A percentile compares a stretch with the other conserved stretches of the same genome.
phyloP scores from a whole-genome alignment of 2,888 invertebrate species.

The Hermodice carunculata region DNA sequence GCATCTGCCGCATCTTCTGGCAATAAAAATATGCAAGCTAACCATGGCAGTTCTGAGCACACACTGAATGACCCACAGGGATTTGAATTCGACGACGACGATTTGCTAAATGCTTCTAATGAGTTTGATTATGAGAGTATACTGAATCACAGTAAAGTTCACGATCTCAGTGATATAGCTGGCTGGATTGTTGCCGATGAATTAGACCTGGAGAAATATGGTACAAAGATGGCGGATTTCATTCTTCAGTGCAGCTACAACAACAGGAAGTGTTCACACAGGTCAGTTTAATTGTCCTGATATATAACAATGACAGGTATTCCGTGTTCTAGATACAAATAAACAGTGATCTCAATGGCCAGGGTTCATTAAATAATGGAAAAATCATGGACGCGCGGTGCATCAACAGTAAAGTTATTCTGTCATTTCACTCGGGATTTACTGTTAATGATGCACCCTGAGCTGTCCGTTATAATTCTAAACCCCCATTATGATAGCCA shows the following conservation, averaged over 20 bases:
- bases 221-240: slow-evolving; percentile 44
- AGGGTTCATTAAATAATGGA: too few relatives aligned
- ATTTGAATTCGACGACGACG: not conserved
- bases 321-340: not conserved
- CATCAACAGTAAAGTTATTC: too few relatives aligned
- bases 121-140: slow-evolving; percentile 16
- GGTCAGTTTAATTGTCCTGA: slow-evolving; percentile 14
- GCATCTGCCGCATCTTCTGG: too few relatives aligned
- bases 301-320: slow-evolving; percentile 27
- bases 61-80: not conserved
- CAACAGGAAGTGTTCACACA: slow-evolving; percentile 25
- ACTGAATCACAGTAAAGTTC: slow-evolving; percentile 9
- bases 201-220: slow-evolving; percentile 22
- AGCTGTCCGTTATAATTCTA: too few relatives aligned
- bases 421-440: too few relatives aligned
- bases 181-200: slow-evolving; percentile 17
- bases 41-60: too few relatives aligned
- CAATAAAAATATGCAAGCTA: too few relatives aligned
- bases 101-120: not conserved
- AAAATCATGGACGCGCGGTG: too few relatives aligned
- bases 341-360: too few relatives aligned
- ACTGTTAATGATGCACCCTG: too few relatives aligned
- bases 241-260: slow-evolving; percentile 48
- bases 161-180: slow-evolving; percentile 24
- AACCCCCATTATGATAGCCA: too few relatives aligned